phyloP scores from a whole-genome alignment of 1,140 invertebrate species.

The Orchesella cincta region DNA sequence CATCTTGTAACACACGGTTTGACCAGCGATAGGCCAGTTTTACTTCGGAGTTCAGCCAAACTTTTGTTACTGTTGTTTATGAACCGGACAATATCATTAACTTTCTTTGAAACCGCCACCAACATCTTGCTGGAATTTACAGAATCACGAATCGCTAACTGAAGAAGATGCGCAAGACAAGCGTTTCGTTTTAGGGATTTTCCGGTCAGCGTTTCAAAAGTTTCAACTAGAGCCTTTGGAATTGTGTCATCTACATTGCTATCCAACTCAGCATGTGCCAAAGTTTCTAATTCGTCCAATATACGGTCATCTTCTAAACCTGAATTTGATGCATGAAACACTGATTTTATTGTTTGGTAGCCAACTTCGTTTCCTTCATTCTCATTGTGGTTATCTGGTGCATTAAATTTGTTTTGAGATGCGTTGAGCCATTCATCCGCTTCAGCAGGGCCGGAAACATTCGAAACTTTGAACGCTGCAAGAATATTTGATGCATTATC shows the following conservation, averaged over 20 bases:
- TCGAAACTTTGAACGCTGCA: slow-evolving; percentile 23
- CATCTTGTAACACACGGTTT: not conserved
- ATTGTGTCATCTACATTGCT: not conserved
- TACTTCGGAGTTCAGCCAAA: not conserved
- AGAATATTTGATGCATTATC: slow-evolving; percentile 18
- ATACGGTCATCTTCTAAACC: not conserved
- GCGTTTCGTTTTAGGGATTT: not conserved
- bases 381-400: not conserved
- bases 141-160: slow-evolving; percentile 14
- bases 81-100: slow-evolving; percentile 1
- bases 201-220: no score
- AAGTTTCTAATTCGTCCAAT: not conserved
- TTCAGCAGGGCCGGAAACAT: not conserved
- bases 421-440: not conserved
- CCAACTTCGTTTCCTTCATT: not conserved
- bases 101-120: not conserved
- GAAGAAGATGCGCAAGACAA: slow-evolving; percentile 20
- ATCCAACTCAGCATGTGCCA: not conserved
- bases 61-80: not conserved
- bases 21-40: not conserved
- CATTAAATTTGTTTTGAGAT: not conserved
- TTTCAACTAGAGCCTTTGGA: no score
- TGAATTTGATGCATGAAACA: no score
- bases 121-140: not conserved
- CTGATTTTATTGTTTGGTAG: no score